phyloP scores from a whole-genome alignment of 2,113 vertebrate genomes.

The Deroptyus accipitrinus region DNA sequence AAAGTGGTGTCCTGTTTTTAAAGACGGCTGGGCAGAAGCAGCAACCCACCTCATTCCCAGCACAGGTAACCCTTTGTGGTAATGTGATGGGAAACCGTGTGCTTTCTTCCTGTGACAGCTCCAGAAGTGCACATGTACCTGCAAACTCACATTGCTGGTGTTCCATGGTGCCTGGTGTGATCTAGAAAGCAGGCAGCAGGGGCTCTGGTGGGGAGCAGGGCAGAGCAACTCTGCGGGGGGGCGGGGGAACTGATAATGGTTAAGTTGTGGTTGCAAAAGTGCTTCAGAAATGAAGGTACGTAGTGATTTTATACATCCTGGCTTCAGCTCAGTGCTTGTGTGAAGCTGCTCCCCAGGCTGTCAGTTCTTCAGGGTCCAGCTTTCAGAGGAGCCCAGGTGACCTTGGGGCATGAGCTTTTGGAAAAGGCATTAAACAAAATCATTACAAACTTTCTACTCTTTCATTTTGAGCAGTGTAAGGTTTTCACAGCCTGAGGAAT shows the following conservation, averaged over 20 bases:
- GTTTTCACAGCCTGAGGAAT: neutral
- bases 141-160: neutral
- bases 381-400: neutral
- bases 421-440: neutral
- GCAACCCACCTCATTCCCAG: neutral
- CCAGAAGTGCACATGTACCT: fast-evolving
- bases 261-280: neutral
- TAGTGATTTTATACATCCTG: neutral
- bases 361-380: neutral
- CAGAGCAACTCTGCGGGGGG: neutral
- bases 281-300: neutral
- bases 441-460: fast-evolving
- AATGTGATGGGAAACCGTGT: fast-evolving
- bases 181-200: neutral
- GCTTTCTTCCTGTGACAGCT: neutral
- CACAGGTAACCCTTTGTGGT: neutral
- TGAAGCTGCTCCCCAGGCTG: neutral
- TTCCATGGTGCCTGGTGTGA: fast-evolving
- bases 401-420: neutral
- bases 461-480: neutral
- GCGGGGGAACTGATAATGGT: neutral
- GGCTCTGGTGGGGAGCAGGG: neutral
- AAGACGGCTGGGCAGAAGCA: neutral
- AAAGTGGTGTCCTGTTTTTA: neutral
- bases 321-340: neutral